A percentile compares a stretch with the other conserved stretches of the same genome.
phyloP scores from a whole-genome alignment of 2,113 vertebrate species.

The Oncorhynchus tshawytscha region DNA sequence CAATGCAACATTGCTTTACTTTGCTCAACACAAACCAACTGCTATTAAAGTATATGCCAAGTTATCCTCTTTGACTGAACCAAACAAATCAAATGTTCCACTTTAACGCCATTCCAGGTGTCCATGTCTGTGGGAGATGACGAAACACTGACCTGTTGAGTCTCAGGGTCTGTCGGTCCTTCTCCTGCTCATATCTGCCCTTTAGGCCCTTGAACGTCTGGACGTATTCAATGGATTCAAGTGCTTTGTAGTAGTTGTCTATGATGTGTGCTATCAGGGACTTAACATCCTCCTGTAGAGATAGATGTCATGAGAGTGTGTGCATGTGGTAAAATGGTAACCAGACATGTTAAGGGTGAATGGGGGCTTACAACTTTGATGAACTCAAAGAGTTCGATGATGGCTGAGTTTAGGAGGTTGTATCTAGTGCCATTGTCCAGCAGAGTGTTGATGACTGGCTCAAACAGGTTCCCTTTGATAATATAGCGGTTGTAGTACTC shows the following conservation, averaged over 20 bases:
- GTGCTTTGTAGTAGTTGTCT: conserved; percentile 98
- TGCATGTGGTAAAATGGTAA: not conserved
- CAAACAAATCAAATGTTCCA: too few species aligned
- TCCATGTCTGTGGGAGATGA: too few species aligned
- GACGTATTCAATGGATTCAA: conserved; percentile 98
- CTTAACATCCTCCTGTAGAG: conserved; percentile 91
- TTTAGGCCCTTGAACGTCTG: conserved; percentile 98
- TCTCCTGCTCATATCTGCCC: conserved; percentile 96
- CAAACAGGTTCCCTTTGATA: conserved; percentile 97
- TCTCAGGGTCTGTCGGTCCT: conserved; percentile 91
- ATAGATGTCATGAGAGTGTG: conserved; percentile 27
- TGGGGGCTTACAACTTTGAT: conserved; percentile 90
- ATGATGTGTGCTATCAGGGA: conserved; percentile 97
- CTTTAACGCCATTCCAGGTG: too few species aligned
- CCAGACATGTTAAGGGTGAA: not conserved
- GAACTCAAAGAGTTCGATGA: conserved; percentile 97
- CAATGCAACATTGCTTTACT: too few species aligned
- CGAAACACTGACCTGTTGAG: conserved; percentile 82
- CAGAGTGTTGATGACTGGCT: conserved; percentile 95
- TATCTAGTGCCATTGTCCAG: conserved; percentile 97
- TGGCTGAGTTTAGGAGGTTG: conserved; percentile 96
- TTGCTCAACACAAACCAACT: too few species aligned
- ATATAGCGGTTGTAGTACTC: conserved; percentile 99
- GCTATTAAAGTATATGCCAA: too few species aligned
- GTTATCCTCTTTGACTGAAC: too few species aligned